Base-by-base conservation (phyloP, 1,140 invertebrate species). In the Whitmania pigra region DNA sequence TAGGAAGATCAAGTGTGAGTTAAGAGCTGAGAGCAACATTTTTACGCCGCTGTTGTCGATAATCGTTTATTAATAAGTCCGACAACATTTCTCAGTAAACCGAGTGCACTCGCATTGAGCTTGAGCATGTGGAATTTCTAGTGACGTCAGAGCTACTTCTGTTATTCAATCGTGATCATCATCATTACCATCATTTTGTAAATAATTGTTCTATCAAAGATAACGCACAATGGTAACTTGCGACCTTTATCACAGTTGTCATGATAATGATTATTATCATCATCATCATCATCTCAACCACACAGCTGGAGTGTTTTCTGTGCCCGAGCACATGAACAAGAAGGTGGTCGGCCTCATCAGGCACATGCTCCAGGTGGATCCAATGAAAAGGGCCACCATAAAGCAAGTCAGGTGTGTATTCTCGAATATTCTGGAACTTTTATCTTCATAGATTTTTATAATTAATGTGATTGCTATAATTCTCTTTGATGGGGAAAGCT, bases 341-440 rank as follows among this genome's bases (percentile, higher is more conserved):
- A 88, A 87, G 77, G 94, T 97, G 22, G 93, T 97, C 0, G 93
- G 88, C 81, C 83, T 99, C 66, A 82, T 99, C 0, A 92, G 92
- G 77, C 92, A 94, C 77, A 99, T 97, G 94, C 83, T 99, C 18
- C 94, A 97, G 86, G 93, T 98, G 31, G 96, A 99, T 85, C 96
- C 96, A 0, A 91, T 99, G 86, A 97, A 97, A 83, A 85, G 97
- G 76, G 93, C 95, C 4, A 90, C 89, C 0, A 94, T 99, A 71
- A 93, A 97, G 80, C 94, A 99, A 84, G 94, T 99, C 22, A 97
- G 96, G 87, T 89, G 82, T 79, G 57, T n/a, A 77, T 49, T 15
- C 15, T 49, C 9, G 43, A 5, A 49, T 49, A 49, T 5, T 17
- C 13, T 15, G 43, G 9, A 11, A 49, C 15, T 15, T 49, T 49